Percentiles rank a stretch among this genome's conserved stretches.
Evolutionary conservation across 2,113 vertebrate species (phyloP).

Genomic region (Cercopithecus mona): DNA sequence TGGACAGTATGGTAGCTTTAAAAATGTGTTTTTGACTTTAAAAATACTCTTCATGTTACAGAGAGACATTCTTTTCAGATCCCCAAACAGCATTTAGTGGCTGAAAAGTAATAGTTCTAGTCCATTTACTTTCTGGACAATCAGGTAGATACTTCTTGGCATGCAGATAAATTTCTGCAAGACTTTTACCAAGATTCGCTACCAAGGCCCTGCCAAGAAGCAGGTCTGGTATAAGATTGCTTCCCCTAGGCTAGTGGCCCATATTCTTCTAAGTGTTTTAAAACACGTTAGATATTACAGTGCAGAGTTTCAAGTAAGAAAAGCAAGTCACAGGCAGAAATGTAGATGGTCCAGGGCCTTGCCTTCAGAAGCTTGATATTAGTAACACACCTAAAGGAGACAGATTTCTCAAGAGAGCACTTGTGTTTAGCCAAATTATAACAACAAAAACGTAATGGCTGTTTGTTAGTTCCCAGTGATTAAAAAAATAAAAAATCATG

Average conservation of each 20-base stretch:
- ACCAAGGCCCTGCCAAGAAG: not conserved
- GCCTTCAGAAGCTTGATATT: not conserved
- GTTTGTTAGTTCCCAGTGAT: not conserved
- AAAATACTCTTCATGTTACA: not conserved
- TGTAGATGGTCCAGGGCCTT: not conserved
- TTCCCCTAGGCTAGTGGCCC: not conserved
- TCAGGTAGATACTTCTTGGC: not conserved
- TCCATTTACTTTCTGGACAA: constrained; percentile 5
- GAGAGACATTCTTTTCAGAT: not conserved
- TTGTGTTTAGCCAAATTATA: not conserved
- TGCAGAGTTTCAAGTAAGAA: constrained; percentile 3
- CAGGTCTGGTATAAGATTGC: not conserved
- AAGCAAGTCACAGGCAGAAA: not conserved
- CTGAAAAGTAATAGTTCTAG: not conserved
- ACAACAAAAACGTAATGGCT: not conserved
- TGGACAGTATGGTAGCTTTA: not conserved
- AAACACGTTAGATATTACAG: not conserved
- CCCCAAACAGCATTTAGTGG: not conserved
- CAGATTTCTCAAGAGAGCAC: not conserved
- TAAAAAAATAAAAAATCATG: not conserved
- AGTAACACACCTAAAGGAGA: not conserved
- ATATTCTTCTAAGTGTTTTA: not conserved
- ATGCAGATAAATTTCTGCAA: not conserved
- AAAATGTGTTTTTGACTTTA: not conserved
- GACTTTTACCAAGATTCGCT: not conserved